A percentile compares a stretch with the other conserved stretches of the same genome.
Evolutionary conservation across 2,113 vertebrate genomes (phyloP).

Genomic region (Nycticebus coucang): DNA sequence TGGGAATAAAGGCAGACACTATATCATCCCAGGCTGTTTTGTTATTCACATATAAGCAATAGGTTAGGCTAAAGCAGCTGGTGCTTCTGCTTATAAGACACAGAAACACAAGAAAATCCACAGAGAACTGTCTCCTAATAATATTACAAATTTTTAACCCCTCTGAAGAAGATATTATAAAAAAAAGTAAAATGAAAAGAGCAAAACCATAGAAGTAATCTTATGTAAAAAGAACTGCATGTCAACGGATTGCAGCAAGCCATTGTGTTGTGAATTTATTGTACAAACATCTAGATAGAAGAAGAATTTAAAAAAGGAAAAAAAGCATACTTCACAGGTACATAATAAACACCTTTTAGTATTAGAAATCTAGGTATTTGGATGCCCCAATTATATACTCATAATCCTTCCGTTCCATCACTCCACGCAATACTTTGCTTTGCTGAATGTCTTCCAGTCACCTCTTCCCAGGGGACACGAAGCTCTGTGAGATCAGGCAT

Average conservation of each 20-base stretch:
- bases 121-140: background rate
- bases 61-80: background rate
- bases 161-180: background rate
- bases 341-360: background rate
- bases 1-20: fast-evolving
- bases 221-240: background rate
- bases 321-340: background rate
- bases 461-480: background rate
- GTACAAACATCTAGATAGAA: background rate
- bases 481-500: background rate
- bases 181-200: background rate
- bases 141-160: background rate
- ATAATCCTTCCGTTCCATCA: background rate
- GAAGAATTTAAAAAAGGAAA: background rate
- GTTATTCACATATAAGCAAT: background rate
- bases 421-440: background rate
- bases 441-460: background rate
- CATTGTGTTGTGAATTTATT: background rate
- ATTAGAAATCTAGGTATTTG: background rate
- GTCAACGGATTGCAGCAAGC: background rate
- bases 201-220: background rate
- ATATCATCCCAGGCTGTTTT: background rate
- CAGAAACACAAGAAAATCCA: background rate
- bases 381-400: no score
- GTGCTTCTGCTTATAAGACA: background rate